Base-by-base conservation (phyloP, 2,888 invertebrate genomes). In the Anodontia alba region DNA sequence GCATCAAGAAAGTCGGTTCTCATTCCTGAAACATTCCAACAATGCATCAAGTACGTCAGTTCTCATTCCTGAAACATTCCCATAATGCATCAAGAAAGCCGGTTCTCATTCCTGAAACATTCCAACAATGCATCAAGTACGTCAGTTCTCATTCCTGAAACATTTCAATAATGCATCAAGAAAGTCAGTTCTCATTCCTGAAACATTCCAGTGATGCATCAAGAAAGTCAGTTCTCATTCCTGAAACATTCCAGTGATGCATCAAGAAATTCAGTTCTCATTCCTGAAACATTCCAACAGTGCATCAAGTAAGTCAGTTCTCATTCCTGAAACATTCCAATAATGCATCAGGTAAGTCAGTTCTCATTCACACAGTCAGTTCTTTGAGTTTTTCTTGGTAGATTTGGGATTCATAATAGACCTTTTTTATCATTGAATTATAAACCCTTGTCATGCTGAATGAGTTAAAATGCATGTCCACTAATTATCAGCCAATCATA, bases 1-100 rank as follows among this genome's bases (percentile, higher is more conserved):
- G n/a, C n/a, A n/a, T n/a, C n/a, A n/a, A n/a, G n/a, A n/a, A n/a
- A 91, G 57, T 91, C 93, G 5, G 86, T 94, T 20, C 20, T 89
- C 91, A 49, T 94, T 38, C 5, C 94, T 5, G 90, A 89, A 78
- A 92, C 91, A 20, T 90, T 88, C 76, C 92, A 94, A 70, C 94
- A 94, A 90, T 88, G 86, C 78, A 80, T 93, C 82, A 92, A 80
- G 93, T 93, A 84, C 87, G 62, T 91, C 93, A 8, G 86, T 91
- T 15, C 85, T 94, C 20, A 89, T 91, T 54, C 94, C 94, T 5
- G 90, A 89, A 77, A 92, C 91, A 20, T 90, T 88, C 76, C 92
- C 94, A 71, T 94, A 94, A 90, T 88, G 86, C 78, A 81, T 93
- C 83, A 92, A 80, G 93, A 93, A 84, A 88, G 90, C 91, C 93